phyloP scores from a whole-genome alignment of 2,113 vertebrate species.

The Canis aureus region DNA sequence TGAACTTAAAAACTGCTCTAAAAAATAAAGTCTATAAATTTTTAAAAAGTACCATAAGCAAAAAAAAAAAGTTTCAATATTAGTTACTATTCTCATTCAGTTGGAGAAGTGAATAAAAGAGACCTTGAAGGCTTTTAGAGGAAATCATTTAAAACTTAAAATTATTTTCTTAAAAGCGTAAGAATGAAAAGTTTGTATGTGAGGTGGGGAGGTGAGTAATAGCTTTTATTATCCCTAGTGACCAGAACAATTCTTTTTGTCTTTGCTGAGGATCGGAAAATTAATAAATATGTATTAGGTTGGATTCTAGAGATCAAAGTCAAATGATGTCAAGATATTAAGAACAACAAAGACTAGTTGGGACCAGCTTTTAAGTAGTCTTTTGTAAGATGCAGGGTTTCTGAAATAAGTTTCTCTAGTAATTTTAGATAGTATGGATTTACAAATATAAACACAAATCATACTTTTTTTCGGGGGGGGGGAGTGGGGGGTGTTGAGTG shows the following conservation, averaged over 20 bases:
- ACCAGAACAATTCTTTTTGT: background rate
- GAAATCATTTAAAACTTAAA: constrained; percentile 5
- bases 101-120: constrained; percentile 14
- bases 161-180: background rate
- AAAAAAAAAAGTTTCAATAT: background rate
- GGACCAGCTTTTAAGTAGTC: background rate
- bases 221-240: background rate
- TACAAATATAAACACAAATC: background rate
- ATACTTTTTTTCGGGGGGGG: background rate
- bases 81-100: background rate
- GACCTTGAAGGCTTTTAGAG: background rate
- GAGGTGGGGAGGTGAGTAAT: background rate
- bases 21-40: background rate
- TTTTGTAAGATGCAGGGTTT: background rate
- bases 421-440: background rate
- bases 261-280: constrained; percentile 10
- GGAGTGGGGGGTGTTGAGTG: background rate
- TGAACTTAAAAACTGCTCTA: background rate
- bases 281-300: constrained; percentile 10
- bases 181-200: background rate
- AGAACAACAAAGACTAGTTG: background rate
- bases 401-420: background rate
- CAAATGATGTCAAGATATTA: background rate
- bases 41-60: background rate
- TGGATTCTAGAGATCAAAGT: background rate